Evolutionary conservation across 2,797 vertebrate species (phyloP).

Genomic region (Coccyzus lansbergi): DNA sequence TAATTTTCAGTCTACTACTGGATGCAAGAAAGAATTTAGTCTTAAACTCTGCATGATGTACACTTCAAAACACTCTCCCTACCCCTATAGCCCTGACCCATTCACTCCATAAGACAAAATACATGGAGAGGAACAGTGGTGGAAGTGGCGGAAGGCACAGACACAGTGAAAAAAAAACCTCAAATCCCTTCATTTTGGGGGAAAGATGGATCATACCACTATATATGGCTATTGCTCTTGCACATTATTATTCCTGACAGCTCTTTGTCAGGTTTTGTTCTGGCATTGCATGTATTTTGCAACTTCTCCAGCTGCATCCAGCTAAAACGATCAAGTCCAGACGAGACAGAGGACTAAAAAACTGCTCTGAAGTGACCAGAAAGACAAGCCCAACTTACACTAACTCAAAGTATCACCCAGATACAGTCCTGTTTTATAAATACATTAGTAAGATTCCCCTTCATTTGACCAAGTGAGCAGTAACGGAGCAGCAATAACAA

Average conservation of each 20-base stretch:
- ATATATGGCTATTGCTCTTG: background rate
- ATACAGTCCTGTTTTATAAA: background rate
- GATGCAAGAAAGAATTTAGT: background rate
- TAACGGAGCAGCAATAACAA: background rate
- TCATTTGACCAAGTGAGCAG: background rate
- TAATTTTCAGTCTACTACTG: background rate
- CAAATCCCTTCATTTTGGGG: background rate
- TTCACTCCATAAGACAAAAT: background rate
- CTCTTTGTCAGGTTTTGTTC: background rate
- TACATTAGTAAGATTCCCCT: background rate
- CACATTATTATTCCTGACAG: background rate
- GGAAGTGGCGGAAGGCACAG: background rate
- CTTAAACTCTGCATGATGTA: too few species aligned
- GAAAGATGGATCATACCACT: background rate
- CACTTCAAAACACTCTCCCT: accelerated
- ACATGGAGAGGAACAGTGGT: background rate
- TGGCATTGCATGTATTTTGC: background rate
- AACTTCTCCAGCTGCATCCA: background rate
- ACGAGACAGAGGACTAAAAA: background rate
- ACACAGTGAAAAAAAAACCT: background rate
- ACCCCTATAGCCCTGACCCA: too few species aligned
- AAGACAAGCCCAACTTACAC: background rate
- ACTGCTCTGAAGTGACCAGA: background rate
- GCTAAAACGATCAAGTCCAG: background rate
- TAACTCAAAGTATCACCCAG: background rate